Evolutionary conservation across 1,140 invertebrate genomes (phyloP), one percentile per base, ranked within the genome.

Genomic region (Neelides sp.): DNA sequence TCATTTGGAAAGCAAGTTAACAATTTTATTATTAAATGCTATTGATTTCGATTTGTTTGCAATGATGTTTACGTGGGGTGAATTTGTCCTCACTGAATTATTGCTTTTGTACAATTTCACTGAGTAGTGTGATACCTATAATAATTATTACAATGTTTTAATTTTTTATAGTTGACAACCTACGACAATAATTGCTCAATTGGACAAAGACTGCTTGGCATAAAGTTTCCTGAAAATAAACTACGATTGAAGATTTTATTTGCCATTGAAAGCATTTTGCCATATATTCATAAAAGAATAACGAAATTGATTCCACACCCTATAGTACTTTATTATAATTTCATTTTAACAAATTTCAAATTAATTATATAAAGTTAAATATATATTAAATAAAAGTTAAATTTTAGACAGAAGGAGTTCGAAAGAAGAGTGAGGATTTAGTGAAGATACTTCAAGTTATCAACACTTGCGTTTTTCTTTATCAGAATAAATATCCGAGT

Each of bases 401-500:
- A 15, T 54, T 30, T 2, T 22, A 60, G 55, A 42, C 54, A 22
- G 19, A 35, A 43, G 23, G 19, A 34, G 19, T 28, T 17, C n/a
- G 48, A 20, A 41, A 68, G 4, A 72, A 66, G 59, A 50, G 72
- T 15, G 74, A 78, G 57, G 73, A 66, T 49, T 66, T 69, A 46
- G 68, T 75, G 36, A 63, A 74, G 32, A 51, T 77, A n/a, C 65
- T 70, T 4, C 73, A 73, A 48, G 68, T 78, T 36, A 57, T 76
- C 0, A 78, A 78, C 63, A 76, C 78, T 50, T 67, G 78, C 48
- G 60, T 73, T 41, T 80, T 80, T 55, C 65, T 80, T 13, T 69
- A 75, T 61, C 71, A 71, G 42, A 77, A 77, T 15, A 71, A 72
- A 46, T 71, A 75, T 64, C 76, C 76, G n/a, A 65, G 72, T 2